phyloP scores from a whole-genome alignment of 2,113 vertebrate species.

The Ranitomeya variabilis region DNA sequence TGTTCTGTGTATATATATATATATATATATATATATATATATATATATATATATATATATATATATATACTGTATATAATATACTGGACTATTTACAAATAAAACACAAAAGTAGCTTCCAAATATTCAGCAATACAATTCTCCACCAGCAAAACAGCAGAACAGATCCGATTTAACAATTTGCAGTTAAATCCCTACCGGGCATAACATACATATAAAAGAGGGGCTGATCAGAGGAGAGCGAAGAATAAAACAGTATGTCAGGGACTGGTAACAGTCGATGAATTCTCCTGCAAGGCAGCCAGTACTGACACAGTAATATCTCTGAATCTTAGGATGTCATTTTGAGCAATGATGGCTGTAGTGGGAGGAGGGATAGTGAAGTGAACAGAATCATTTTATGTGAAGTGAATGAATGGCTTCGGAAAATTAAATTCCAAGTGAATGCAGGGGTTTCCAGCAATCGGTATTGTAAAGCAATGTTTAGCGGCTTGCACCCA shows the following conservation, averaged over 20 bases:
- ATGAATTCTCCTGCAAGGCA: conserved; percentile 54
- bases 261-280: conserved; percentile 33
- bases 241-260: conserved; percentile 33
- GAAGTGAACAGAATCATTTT: conserved; percentile 40
- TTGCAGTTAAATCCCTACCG: conserved; percentile 45
- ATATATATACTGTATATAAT: too few species aligned
- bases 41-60: too few species aligned
- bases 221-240: conserved; percentile 41
- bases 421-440: conserved; percentile 42
- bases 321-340: conserved; percentile 53
- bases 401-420: conserved; percentile 51
- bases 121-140: conserved; percentile 11
- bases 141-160: conserved; percentile 10
- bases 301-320: conserved; percentile 48
- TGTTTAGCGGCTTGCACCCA: conserved; percentile 5
- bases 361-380: conserved; percentile 37
- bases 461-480: conserved; percentile 21
- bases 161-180: conserved; percentile 37
- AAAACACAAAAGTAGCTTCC: neutral
- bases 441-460: conserved; percentile 9
- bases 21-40: too few species aligned
- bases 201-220: conserved; percentile 53
- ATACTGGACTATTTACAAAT: neutral
- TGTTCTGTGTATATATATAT: neutral
- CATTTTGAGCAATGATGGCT: conserved; percentile 54